A percentile compares a stretch with the other conserved stretches of the same genome.
Evolutionary conservation across 1,140 invertebrate genomes (phyloP).

Genomic region (Stegodyphus dumicola): DNA sequence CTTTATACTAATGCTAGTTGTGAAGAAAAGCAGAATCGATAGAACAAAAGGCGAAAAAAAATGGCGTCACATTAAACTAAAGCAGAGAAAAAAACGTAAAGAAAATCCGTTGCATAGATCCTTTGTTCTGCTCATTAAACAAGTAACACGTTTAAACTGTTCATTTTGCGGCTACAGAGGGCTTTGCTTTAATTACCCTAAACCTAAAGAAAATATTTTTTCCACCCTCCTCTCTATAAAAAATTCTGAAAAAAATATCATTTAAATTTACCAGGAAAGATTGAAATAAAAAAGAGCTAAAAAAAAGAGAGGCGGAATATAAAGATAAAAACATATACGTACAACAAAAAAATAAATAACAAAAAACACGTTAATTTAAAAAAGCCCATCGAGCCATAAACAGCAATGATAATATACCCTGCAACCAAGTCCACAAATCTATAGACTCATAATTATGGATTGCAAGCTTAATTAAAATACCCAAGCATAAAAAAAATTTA

Average conservation of each 20-base stretch:
- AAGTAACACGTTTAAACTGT: constrained; percentile 60
- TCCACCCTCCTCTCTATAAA: constrained; percentile 10
- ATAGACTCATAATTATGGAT: constrained; percentile 61
- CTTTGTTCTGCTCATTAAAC: constrained; percentile 60
- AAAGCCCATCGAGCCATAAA: constrained; percentile 58
- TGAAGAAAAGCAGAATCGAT: constrained; percentile 14
- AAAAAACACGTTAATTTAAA: constrained; percentile 52
- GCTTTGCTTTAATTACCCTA: constrained; percentile 60
- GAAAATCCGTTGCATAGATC: neutral
- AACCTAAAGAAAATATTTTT: constrained; percentile 60
- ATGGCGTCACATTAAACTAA: constrained; percentile 20
- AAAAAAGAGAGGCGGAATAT: neutral
- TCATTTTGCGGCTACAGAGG: constrained; percentile 59
- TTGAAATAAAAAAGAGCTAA: constrained; percentile 1
- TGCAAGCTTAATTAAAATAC: constrained; percentile 61
- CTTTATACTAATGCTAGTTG: constrained; percentile 13
- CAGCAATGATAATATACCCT: constrained; percentile 54
- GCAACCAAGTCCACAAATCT: constrained; percentile 48
- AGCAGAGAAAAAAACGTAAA: constrained; percentile 23
- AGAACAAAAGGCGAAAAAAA: constrained; percentile 29
- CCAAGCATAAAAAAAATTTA: constrained; percentile 31
- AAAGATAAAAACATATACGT: neutral
- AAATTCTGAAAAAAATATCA: constrained; percentile 31
- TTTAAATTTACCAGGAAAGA: constrained; percentile 41
- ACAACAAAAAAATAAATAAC: neutral